Evolutionary conservation across 1,140 invertebrate species (phyloP), one percentile per base, ranked within the genome.

Genomic region (Battus philenor): DNA sequence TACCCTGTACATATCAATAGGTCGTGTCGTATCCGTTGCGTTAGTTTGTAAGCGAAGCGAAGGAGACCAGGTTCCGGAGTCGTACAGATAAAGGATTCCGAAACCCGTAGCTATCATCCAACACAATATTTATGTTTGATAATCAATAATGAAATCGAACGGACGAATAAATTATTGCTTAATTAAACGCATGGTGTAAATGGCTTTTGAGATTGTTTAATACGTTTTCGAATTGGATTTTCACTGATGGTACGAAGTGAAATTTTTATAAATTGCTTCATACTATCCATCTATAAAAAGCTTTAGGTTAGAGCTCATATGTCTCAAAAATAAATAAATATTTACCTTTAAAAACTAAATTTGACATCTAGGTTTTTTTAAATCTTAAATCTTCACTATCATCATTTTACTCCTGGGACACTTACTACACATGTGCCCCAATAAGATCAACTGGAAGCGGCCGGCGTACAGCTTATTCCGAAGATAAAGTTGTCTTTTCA

Each of bases 61-160:
- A 22, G 11, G 20, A 36, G 16, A 16, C 33, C 16, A 22, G 33
- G 24, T 17, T 11, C 45, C 15, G 11, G 32, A 17, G 26, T 47
- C 26, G 18, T 47, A 20, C 38, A 47, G 44, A 38, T 47, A 47
- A 47, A 36, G 33, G 30, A 41, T 10, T 41, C 26, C 12, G 27
- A 18, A 30, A 9, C 31, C 11, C 44, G 15, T 16, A 16, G 24
- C 10, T 47, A 29, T 47, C 38, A 47, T 38, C 15, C 15, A 9
- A 16, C 45, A 47, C 33, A 47, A 31, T 47, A 47, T 47, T 47
- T 38, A 38, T 29, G 32, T 34, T 26, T 7, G 26, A 30, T 47
- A 38, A 41, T 41, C 38, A 41, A 41, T 41, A 38, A 38, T 7
- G 26, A n/a, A 29, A 41, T 41, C 32, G 11, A 29, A 20, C 4